Base-by-base conservation (phyloP, 1,140 invertebrate species). In the Hyposmocoma kahamanoa region DNA sequence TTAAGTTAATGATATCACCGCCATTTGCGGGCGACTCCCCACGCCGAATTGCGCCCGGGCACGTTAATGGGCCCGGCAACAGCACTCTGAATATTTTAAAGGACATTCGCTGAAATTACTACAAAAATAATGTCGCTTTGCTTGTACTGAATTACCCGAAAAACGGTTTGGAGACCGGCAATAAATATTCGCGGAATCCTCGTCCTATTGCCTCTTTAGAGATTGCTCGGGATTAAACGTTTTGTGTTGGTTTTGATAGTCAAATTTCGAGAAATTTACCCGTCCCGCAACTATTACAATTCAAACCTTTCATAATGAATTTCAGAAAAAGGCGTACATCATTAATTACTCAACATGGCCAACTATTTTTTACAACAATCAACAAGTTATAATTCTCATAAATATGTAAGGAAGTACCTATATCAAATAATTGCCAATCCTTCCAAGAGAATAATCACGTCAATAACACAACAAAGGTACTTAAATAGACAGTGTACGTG, bases 31-130 rank as follows among this genome's bases (percentile, higher is more conserved):
- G 72, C 76, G 69, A 72, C 66, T 64, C 67, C 72, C 73, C 56
- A 71, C 69, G 70, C 68, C 58, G 68, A 84, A 84, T 84, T 78
- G 81, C 77, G 71, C 77, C 69, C 63, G 67, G 67, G 70, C 74
- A 84, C 75, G 76, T 84, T 84, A 82, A 84, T 82, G 81, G 73
- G 64, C 72, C 65, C 64, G 60, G 75, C 79, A 72, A 84, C 72
- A 74, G 68, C 73, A 57, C 77, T 84, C 72, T 80, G 81, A 84
- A 84, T 84, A 84, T 82, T 82, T 84, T 83, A 84, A 82, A 83
- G 75, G 79, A 83, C 79, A 83, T 84, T 84, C 77, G 74, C 65
- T 50, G 79, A 84, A 84, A 84, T 84, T 83, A 84, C 81, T 80
- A 81, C 77, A 84, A 84, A 84, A 84, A 84, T 83, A 84, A 82